These are phyloP conservation scores for Ianthella basta DNA, from an alignment of 37 sponge, comb jelly and placozoan species.

Conservation along the genomic window DNA sequence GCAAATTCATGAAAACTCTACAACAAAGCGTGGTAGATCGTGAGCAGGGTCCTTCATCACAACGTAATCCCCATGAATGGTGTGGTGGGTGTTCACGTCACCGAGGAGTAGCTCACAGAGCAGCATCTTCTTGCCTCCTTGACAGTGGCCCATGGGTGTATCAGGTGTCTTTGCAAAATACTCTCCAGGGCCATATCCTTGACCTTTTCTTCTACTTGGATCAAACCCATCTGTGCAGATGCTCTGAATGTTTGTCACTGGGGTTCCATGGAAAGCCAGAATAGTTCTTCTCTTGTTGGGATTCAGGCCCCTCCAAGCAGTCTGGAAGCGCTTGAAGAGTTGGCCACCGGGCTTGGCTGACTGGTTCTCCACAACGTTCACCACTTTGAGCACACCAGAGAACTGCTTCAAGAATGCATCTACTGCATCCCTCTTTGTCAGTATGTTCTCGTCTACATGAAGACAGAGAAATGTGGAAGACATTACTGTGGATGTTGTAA, in stretches of 20 bases:
- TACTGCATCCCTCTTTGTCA: conserved; percentile 51
- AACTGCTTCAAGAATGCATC: conserved; percentile 67
- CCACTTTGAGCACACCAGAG: conserved; percentile 44
- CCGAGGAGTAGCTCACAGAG: conserved; percentile 81
- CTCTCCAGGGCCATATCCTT: conserved; percentile 81
- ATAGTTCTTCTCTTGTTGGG: conserved; percentile 60
- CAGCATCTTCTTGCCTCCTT: conserved; percentile 77
- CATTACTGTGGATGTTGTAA: too few species aligned
- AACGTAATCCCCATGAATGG: conserved; percentile 65
- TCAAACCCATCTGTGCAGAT: conserved; percentile 82
- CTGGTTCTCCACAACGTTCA: conserved; percentile 62
- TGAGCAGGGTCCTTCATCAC: conserved; percentile 85
- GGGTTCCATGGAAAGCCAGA: conserved; percentile 83
- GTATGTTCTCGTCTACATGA: conserved; percentile 17
- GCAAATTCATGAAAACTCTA: conserved; percentile 55
- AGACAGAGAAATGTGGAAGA: too few species aligned
- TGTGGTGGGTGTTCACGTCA: conserved; percentile 60
- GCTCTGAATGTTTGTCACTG: conserved; percentile 62
- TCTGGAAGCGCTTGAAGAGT: conserved; percentile 61
- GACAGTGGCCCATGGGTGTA: conserved; percentile 55
- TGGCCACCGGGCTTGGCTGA: conserved; percentile 73
- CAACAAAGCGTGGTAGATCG: conserved; percentile 80
- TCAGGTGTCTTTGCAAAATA: conserved; percentile 77
- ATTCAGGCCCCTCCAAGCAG: conserved; percentile 41
- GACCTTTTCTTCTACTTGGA: conserved; percentile 36